Evolutionary conservation across 2,888 invertebrate genomes (phyloP), one percentile per base, ranked within the genome.

Genomic region (Deilephila porcellus): DNA sequence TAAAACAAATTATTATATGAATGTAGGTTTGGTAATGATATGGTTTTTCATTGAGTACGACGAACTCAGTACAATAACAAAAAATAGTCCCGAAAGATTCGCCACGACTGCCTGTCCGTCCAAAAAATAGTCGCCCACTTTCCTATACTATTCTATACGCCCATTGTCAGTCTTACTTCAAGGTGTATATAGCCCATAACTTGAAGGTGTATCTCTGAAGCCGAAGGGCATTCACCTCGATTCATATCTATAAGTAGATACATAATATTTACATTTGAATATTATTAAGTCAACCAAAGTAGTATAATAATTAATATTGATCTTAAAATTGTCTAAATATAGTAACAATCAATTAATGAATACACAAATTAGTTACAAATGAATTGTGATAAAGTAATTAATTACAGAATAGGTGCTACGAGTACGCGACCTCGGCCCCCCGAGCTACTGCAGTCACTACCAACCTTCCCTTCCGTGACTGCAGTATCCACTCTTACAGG

Each of bases 211-310:
- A 72, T 34, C 74, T 79, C 62, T 59, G 76, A 73, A 70, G n/a
- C 73, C 60, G 29, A 71, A 75, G 76, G 71, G 74, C 77, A 78
- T 81, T 81, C 73, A 77, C 76, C 82, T 80, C 79, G 79, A 80
- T n/a, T n/a, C n/a, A n/a, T n/a, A n/a, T 78, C 77, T 79, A 77
- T 60, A 76, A 76, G 71, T 74, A 78, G 79, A 84, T 81, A n/a
- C n/a, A n/a, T n/a, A 83, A 79, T 82, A 75, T 32, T 5, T 3
- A 32, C 79, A 71, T 75, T 17, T 4, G 53, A 14, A 53, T 53
- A 17, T 53, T 17, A 19, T 17, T 53, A 53, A 32, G 32, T 32
- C 5, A 5, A 32, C 32, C 32, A 32, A 32, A 3, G 3, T 32
- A 32, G 32, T 32, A 32, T 5, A 32, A 0, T 32, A 32, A 32